Evolutionary conservation across 2,113 vertebrate species (phyloP), one percentile per base, ranked within the genome.

Genomic region (Neotoma lepida): DNA sequence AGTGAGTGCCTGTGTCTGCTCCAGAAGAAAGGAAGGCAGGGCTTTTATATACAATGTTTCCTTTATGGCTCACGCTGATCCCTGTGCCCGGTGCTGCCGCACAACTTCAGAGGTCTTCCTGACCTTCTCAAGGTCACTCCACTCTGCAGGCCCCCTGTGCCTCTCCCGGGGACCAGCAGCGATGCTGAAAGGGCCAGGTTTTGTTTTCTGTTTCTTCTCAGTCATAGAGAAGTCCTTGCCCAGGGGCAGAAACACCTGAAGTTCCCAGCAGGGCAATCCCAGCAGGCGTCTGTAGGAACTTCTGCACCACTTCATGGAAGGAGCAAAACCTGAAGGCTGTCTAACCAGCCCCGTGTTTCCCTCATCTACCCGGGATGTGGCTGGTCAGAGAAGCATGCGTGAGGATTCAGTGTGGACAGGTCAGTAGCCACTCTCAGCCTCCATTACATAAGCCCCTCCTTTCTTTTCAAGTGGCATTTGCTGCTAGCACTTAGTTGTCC

Each of bases 101-200:
- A 51, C 86, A 20, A 4, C 98, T 98, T 96, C 98, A 98, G 95
- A 98, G 0, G 18, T 8, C 1, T 15, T 0, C 1, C 24, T 86
- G 98, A 98, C 98, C 98, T 98, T 98, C 97, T 81, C 97, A 98
- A 98, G 98, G 98, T 98, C 97, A 96, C 54, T 12, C 20, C 1
- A 1, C 93, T 84, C 77, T 10, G 93, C 35, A 9, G 95, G 94
- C 93, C 46, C 77, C 30, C 96, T 2, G 24, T 78, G 54, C 51
- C 86, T 0, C 88, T 44, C 80, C 94, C 13, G 77, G 71, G 95
- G 91, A 95, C 84, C 73, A 9, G 73, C 30, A 1, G 88, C 86
- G 61, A 84, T 94, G 51, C 86, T 92, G 70, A 96, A 94, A 97
- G 89, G 85, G 35, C 82, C 46, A 41, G 92, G 71, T 73, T 97